Evolutionary conservation across 1,140 invertebrate genomes (phyloP), one percentile per base, ranked within the genome.

Genomic region (Ganaspis sp.): DNA sequence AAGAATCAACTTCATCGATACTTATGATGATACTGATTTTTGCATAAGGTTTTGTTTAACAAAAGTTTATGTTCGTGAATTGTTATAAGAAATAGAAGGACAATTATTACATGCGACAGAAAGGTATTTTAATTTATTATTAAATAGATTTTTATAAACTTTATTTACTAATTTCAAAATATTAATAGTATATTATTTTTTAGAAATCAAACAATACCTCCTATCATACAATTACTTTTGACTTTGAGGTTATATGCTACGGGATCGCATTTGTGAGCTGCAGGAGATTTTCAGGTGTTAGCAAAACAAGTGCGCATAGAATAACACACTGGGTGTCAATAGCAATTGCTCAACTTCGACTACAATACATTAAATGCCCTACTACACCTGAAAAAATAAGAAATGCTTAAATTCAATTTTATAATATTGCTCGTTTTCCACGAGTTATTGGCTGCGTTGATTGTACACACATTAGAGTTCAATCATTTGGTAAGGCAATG

Each of bases 391-490:
- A 76, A 71, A 70, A n/a, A 53, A 17, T 1, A 53, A 1, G 11
- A 5, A 15, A 12, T n/a, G 11, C 45, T n/a, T 80, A 82, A 75
- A 26, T 72, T 45, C 15, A 85, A 45, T 90, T 90, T 83, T 89
- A 83, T 77, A 70, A 75, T 23, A 87, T 86, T 21, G 84, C 85
- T 15, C 21, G 75, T 70, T 90, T 91, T 79, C 88, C 90, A 17
- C 80, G 84, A 70, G 88, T 91, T 42, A 73, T 90, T 34, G 91
- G 90, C 58, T 86, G 83, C 29, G 82, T 92, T 34, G 90, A 91
- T 81, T 85, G 91, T 17, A 90, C 87, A 26, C 87, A 90, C 70
- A 15, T 53, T 1, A 3, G n/a, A 53, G 83, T 91, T 40, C 83
- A 75, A 80, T 79, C 87, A 17, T 85, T 88, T 70, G 77, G 83